These are phyloP conservation scores for Psilopogon haemacephalus DNA, from an alignment of 2,113 vertebrate genomes.

Conservation along the genomic window DNA sequence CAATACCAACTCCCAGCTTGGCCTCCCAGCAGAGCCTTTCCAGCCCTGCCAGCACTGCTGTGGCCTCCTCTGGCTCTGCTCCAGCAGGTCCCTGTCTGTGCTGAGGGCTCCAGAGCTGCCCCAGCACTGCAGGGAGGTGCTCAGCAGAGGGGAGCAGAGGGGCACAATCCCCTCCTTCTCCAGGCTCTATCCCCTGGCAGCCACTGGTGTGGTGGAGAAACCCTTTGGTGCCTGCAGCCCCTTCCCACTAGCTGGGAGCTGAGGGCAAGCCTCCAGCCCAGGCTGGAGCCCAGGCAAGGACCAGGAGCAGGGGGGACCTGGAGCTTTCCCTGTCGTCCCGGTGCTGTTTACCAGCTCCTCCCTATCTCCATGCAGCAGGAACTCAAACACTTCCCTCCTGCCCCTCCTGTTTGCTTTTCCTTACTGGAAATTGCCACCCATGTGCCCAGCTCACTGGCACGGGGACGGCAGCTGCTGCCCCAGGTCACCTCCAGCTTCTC, in stretches of 20 bases:
- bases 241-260: not conserved
- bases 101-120: no score
- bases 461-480: not conserved
- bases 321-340: not conserved
- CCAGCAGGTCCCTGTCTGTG: no score
- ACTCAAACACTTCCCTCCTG: not conserved
- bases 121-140: not conserved
- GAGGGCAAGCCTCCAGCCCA: fast-evolving
- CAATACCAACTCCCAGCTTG: no score
- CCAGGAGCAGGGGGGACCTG: no score
- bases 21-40: no score
- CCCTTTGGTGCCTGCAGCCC: not conserved
- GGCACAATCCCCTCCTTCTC: not conserved
- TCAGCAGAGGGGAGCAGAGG: not conserved
- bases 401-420: constrained; percentile 6
- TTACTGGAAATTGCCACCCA: not conserved
- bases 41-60: no score
- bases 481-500: not conserved
- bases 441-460: not conserved
- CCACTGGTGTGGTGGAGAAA: not conserved
- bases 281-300: not conserved
- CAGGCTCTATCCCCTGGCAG: not conserved
- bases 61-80: no score
- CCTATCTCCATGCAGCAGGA: not conserved
- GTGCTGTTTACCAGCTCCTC: not conserved